Conservation (phyloP, 2,113 vertebrate genomes). For the Atractosteus spatula region DNA sequence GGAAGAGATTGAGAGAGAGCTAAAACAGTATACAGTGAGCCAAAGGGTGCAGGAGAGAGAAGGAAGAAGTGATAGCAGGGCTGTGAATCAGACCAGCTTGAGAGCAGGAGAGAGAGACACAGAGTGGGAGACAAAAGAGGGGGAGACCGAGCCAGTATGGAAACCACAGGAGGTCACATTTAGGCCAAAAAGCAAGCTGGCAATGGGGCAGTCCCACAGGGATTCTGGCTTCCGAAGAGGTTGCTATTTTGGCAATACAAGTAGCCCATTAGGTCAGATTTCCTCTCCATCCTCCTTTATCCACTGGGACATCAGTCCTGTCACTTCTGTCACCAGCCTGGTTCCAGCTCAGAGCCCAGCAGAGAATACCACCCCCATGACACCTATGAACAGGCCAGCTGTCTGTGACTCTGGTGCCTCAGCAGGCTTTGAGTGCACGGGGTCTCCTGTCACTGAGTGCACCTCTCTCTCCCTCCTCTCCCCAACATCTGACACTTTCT, state of each 20-base stretch:
- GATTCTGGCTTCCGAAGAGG: slow-evolving; percentile 61
- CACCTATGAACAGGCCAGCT: slow-evolving; percentile 28
- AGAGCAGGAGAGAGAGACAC: slow-evolving; percentile 5
- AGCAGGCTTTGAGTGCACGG: slow-evolving; percentile 28
- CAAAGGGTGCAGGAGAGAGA: slow-evolving; percentile 27
- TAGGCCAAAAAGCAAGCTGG: slow-evolving; percentile 50
- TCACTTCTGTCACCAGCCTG: slow-evolving; percentile 55
- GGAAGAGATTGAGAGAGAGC: slow-evolving; percentile 59
- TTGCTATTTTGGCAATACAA: slow-evolving; percentile 70
- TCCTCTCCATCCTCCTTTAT: slow-evolving; percentile 45
- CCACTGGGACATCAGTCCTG: slow-evolving; percentile 71
- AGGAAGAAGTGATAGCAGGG: slow-evolving; percentile 18
- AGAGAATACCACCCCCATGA: slow-evolving; percentile 30
- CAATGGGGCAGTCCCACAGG: slow-evolving; percentile 47
- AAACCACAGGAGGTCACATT: slow-evolving; percentile 63
- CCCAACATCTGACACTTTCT: slow-evolving; percentile 31
- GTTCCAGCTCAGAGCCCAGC: slow-evolving; percentile 44
- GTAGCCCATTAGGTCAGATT: slow-evolving; percentile 62
- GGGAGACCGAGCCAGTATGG: slow-evolving; percentile 54
- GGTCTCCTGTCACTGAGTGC: slow-evolving; percentile 54
- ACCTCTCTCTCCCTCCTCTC: slow-evolving; percentile 55
- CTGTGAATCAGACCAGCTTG: background rate
- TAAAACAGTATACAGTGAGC: slow-evolving; percentile 44
- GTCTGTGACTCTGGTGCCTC: slow-evolving; percentile 39
- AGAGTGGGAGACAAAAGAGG: slow-evolving; percentile 21